Conservation (phyloP, 2,888 invertebrate species). For the Gryllus longicercus region DNA sequence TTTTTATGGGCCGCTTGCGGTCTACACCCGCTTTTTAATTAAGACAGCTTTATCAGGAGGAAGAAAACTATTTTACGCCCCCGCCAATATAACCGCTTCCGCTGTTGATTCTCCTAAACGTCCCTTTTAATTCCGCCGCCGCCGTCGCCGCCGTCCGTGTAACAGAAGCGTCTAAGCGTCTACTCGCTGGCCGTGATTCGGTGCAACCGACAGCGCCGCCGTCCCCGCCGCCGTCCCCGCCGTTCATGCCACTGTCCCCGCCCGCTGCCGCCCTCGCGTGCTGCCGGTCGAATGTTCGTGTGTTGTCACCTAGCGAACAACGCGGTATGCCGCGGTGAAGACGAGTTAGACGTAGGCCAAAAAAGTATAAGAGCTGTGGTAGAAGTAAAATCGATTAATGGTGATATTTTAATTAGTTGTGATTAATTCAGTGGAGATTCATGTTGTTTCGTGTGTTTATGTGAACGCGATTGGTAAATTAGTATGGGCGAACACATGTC, state of each 20-base stretch:
- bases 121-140: not conserved
- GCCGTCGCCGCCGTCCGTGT: not conserved
- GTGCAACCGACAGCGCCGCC: not conserved
- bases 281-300: too few species aligned
- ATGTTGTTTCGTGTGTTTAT: too few species aligned
- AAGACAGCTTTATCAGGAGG: not conserved
- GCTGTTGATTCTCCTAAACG: conserved; percentile 17
- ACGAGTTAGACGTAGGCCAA: too few species aligned
- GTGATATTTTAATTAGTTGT: too few species aligned
- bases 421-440: too few species aligned
- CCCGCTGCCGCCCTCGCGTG: too few species aligned
- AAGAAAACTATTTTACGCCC: not conserved
- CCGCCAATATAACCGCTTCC: conserved; percentile 8
- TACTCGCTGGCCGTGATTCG: not conserved
- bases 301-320: too few species aligned
- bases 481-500: too few species aligned
- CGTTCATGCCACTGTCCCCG: not conserved
- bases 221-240: not conserved
- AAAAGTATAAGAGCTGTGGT: too few species aligned
- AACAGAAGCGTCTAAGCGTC: not conserved
- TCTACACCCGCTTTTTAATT: not conserved
- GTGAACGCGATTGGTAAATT: too few species aligned
- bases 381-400: too few species aligned
- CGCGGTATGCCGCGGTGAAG: too few species aligned
- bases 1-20: conserved; percentile 9